Evolutionary conservation across 2,113 vertebrate genomes (phyloP).

Genomic region (Dasyprocta punctata): DNA sequence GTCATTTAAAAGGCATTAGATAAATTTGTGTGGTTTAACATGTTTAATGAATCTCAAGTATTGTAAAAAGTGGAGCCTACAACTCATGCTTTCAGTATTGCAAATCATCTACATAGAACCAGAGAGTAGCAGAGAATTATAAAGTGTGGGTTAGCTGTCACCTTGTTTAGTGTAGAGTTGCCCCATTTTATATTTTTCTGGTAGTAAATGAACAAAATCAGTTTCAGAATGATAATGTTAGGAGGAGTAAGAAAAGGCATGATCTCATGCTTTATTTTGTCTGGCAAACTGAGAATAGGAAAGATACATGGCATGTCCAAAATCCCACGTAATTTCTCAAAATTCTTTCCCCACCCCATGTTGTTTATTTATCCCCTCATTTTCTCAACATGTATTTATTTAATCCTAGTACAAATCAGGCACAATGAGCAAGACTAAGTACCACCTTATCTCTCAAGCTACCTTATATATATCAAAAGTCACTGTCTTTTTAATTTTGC

Average conservation of each 20-base stretch:
- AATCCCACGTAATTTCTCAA: background rate
- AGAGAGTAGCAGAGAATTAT: background rate
- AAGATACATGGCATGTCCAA: background rate
- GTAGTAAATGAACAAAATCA: conserved; percentile 51
- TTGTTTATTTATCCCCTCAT: background rate
- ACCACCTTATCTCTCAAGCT: background rate
- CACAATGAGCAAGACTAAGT: background rate
- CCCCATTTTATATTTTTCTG: conserved; percentile 54
- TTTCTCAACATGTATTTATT: background rate
- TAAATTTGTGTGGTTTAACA: conserved; percentile 76
- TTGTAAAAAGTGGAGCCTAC: conserved; percentile 69
- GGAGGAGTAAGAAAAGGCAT: background rate
- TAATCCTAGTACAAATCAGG: background rate
- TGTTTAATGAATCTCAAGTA: conserved; percentile 75
- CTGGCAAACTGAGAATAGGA: background rate
- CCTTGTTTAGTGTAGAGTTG: background rate
- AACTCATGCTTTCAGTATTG: background rate
- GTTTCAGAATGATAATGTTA: conserved; percentile 35
- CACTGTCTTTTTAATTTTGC: background rate
- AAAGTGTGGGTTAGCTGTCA: conserved; percentile 21
- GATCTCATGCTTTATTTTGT: background rate
- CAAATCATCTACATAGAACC: background rate
- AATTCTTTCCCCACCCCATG: background rate
- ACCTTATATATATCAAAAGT: background rate
- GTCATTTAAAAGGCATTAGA: conserved; percentile 59